Evolutionary conservation across 1,140 invertebrate genomes (phyloP), one percentile per base, ranked within the genome.

Genomic region (Ceratitis capitata): DNA sequence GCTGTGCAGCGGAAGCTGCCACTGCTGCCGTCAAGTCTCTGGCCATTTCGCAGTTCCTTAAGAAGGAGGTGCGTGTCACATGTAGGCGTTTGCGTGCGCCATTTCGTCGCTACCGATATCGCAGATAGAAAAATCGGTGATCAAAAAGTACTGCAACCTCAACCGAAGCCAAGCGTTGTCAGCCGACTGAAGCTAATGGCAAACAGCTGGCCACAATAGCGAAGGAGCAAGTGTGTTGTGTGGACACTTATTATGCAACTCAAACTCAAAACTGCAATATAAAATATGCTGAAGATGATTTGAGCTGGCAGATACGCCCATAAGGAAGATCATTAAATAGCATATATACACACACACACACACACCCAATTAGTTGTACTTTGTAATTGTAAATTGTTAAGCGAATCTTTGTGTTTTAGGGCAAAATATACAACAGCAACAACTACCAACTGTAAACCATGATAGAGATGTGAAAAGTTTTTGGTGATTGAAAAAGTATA

Each of bases 41-140:
- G 51, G 89, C 89, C 64, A 91, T 91, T 83, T 91, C 89, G 83
- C 89, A 91, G 85, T 91, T 91, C 86, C 88, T 91, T 10, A 91
- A 91, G 86, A 91, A 91, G 87, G 90, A 91, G 87, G 90, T 91
- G 58, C 88, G 89, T 86, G 90, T 91, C 53, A 89, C 88, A 83
- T 91, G 90, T 51, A 88, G 90, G 19, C 89, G 90, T n/a, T 86
- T 91, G n/a, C 86, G 90, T 23, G 90, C 90, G 49, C 90, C 90
- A 51, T 91, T 91, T 84, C 88, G 90, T 51, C 88, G 90, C 61
- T 91, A 91, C 87, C 90, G 90, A 82, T 91, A 91, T 88, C 89
- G 90, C 85, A 90, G 90, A 86, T 91, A 87, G 61, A 45, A 42
- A 23, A 14, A 78, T 14, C 6, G 10, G 45, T 10, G 35, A 35